Base-by-base conservation (phyloP, 1,140 invertebrate species). In the Calephelis virginiensis region DNA sequence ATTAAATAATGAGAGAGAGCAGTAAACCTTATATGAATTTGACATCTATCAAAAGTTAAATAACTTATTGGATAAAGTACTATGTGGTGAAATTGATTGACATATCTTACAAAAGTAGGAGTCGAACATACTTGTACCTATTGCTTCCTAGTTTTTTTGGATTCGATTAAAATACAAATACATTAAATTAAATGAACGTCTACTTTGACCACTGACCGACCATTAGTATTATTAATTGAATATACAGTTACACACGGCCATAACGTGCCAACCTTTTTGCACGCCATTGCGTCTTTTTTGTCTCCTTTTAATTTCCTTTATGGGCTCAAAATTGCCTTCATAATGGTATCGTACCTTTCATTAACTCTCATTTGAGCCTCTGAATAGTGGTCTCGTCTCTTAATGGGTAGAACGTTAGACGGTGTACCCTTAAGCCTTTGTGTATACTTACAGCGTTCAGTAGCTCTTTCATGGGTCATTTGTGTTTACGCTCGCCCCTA, bases 291-390 rank as follows among this genome's bases (percentile, higher is more conserved):
- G 40, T 43, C 70, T 79, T 87, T 73, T 82, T 86, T 83, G 80
- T 85, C 75, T 81, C 73, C 78, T 82, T 86, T 89, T 84, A 85
- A 83, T 86, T 89, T 86, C 77, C 82, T 85, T 85, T 83, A 86
- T 82, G 79, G 82, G 82, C 76, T 88, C 81, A 82, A 82, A 84
- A 86, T 85, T 85, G 75, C 81, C 83, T 81, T 81, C 80, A 81
- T 89, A 85, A 86, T 83, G 77, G 80, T 84, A 86, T 86, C 82
- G 81, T 79, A 85, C 82, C 83, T 86, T 86, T 85, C 76, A 86
- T 89, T 89, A 86, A 85, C 77, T 80, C 80, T 85, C 85, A 84
- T 88, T 85, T 82, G 80, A 80, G 80, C 80, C 74, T 66, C 66
- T 83, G 81, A 86, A 89, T 83, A 78, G 82, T 83, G 77, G 77